A percentile compares a stretch with the other conserved stretches of the same genome.
Conservation (phyloP, 2,113 vertebrate genomes). For the Macrotis lagotis region DNA sequence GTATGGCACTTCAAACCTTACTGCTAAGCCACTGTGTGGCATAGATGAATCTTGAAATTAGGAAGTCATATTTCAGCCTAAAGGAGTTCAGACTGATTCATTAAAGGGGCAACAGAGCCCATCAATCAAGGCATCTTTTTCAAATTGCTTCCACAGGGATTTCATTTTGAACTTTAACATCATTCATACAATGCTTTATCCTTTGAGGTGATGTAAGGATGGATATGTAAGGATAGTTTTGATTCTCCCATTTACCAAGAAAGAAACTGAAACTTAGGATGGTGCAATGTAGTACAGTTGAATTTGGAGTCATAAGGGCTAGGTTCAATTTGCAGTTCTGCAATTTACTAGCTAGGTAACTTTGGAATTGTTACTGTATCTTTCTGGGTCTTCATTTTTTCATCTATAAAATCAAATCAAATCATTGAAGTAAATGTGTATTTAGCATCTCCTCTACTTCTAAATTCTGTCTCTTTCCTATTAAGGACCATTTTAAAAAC, state of each 20-base stretch:
- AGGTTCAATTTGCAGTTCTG: background rate
- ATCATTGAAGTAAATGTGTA: background rate
- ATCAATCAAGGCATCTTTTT: background rate
- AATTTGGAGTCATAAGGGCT: background rate
- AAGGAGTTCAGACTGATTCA: background rate
- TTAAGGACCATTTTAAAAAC: background rate
- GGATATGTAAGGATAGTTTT: background rate
- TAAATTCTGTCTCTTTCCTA: background rate
- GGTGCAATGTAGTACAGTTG: background rate
- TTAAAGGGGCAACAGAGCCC: background rate
- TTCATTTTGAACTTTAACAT: background rate
- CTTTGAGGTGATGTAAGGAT: background rate
- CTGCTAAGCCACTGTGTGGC: background rate
- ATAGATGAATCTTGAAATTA: background rate
- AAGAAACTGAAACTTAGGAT: background rate
- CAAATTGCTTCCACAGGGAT: background rate
- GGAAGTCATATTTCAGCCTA: background rate
- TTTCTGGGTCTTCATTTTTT: background rate
- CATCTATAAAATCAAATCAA: background rate
- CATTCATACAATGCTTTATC: background rate
- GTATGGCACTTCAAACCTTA: background rate
- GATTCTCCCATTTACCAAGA: background rate
- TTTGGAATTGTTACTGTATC: background rate
- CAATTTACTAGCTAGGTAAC: background rate
- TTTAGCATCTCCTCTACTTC: background rate